A percentile compares a stretch with the other conserved stretches of the same genome.
Evolutionary conservation across 2,797 vertebrate genomes (phyloP).

Genomic region (Melanotaenia trifasciata): DNA sequence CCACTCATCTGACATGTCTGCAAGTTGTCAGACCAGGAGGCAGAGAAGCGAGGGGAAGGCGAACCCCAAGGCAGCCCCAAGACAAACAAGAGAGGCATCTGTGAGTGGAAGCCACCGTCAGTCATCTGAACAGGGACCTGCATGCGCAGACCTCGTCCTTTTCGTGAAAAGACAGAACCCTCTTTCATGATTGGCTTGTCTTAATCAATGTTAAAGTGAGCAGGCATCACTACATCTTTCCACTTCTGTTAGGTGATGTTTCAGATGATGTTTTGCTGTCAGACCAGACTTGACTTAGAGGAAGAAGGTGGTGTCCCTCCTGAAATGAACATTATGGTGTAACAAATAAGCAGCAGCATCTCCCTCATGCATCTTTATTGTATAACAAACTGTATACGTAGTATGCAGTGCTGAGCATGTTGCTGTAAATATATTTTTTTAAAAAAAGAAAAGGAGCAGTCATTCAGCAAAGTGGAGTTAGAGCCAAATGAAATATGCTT

Average conservation of each 20-base stretch:
- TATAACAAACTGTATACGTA: slow-evolving; percentile 25
- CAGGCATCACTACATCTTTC: slow-evolving; percentile 28
- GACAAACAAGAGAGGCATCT: slow-evolving; percentile 94
- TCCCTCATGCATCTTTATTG: slow-evolving; percentile 8
- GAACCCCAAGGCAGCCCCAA: slow-evolving; percentile 83
- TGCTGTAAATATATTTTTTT: slow-evolving; percentile 86
- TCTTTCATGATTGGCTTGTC: slow-evolving; percentile 84
- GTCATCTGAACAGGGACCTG: slow-evolving; percentile 85
- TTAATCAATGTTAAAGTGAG: slow-evolving; percentile 45
- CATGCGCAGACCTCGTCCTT: slow-evolving; percentile 48
- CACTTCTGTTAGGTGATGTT: slow-evolving; percentile 42
- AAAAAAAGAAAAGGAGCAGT: slow-evolving; percentile 86
- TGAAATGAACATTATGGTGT: slow-evolving; percentile 11
- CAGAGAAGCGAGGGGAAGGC: slow-evolving; percentile 78
- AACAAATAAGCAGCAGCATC: slow-evolving; percentile 15
- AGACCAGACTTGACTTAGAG: slow-evolving; percentile 10
- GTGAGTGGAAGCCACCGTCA: slow-evolving; percentile 88
- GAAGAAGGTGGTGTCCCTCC: not conserved
- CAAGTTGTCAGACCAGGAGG: slow-evolving; percentile 92
- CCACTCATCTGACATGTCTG: slow-evolving; percentile 93
- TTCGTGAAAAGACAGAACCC: slow-evolving; percentile 87
- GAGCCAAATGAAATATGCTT: slow-evolving; percentile 97
- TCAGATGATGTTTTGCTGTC: slow-evolving; percentile 15
- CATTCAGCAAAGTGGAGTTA: slow-evolving; percentile 91
- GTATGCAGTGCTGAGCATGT: slow-evolving; percentile 66